A percentile compares a stretch with the other conserved stretches of the same genome.
phyloP scores from a whole-genome alignment of 2,888 invertebrate species.

The Phengaris arion region DNA sequence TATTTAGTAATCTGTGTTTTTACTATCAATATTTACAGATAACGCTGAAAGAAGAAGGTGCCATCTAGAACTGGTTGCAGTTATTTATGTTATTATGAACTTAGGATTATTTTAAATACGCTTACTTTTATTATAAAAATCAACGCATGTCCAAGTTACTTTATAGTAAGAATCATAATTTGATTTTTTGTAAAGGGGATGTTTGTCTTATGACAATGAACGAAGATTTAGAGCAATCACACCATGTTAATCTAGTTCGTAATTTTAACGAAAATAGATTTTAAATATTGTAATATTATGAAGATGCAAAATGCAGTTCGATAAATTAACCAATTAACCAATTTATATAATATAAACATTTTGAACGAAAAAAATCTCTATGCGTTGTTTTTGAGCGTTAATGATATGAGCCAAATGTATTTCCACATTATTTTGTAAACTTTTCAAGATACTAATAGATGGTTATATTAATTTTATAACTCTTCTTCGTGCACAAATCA shows the following conservation, averaged over 20 bases:
- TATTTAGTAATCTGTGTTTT: too few relatives aligned
- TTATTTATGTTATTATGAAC: slow-evolving; percentile 45
- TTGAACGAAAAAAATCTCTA: neutral
- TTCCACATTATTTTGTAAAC: neutral
- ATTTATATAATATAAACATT: neutral
- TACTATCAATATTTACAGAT: slow-evolving; percentile 50
- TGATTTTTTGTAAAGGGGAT: neutral
- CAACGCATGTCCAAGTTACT: slow-evolving; percentile 35
- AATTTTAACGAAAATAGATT: slow-evolving; percentile 8
- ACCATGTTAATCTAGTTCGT: slow-evolving; percentile 19
- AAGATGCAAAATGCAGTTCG: neutral
- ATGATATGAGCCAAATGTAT: neutral
- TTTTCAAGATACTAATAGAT: neutral
- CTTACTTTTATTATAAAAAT: slow-evolving; percentile 28
- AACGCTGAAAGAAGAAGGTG: slow-evolving; percentile 63
- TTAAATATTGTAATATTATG: neutral
- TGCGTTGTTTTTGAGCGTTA: slow-evolving; percentile 4
- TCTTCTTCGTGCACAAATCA: slow-evolving; percentile 34
- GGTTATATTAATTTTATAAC: neutral
- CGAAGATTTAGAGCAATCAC: neutral
- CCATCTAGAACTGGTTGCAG: slow-evolving; percentile 49
- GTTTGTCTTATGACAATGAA: slow-evolving; percentile 21
- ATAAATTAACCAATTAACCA: neutral
- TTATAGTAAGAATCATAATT: slow-evolving; percentile 14
- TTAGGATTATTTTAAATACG: slow-evolving; percentile 37